A percentile compares a stretch with the other conserved stretches of the same genome.
These are phyloP conservation scores for Tiaroga cobitis DNA, from an alignment of 2,797 vertebrate genomes.

Conservation along the genomic window DNA sequence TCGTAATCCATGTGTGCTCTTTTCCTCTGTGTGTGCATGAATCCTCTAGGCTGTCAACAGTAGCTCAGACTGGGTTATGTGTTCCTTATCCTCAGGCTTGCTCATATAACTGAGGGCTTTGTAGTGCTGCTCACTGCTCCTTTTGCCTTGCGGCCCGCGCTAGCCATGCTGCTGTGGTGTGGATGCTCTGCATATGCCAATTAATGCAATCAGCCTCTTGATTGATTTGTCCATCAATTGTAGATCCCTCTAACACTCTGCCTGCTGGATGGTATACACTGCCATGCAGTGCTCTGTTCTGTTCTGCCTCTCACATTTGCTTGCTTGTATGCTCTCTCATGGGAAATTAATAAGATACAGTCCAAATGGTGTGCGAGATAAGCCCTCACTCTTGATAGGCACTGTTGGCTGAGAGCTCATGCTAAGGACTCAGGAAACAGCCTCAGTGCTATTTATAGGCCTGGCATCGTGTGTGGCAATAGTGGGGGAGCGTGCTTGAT, in stretches of 20 bases:
- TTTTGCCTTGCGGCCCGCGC: constrained; percentile 17
- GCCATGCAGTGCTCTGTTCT: background rate
- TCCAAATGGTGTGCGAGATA: constrained; percentile 32
- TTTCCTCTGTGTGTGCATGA: background rate
- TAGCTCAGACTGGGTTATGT: constrained; percentile 34
- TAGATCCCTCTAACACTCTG: constrained; percentile 15
- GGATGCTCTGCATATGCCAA: constrained; percentile 46
- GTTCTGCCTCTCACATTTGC: background rate
- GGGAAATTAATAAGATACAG: constrained; percentile 44
- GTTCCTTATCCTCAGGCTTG: constrained; percentile 33
- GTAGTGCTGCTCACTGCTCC: background rate
- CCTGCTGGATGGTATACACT: constrained; percentile 24
- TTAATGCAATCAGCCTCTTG: constrained; percentile 48
- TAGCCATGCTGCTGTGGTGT: constrained; percentile 25
- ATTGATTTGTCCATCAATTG: constrained; percentile 42
- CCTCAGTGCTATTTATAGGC: constrained; percentile 55
- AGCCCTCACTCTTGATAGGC: constrained; percentile 28
- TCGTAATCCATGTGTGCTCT: background rate
- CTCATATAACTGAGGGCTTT: constrained; percentile 42
- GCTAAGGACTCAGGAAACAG: constrained; percentile 44
- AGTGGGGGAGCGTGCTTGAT: constrained; percentile 39
- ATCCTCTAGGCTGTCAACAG: constrained; percentile 23
- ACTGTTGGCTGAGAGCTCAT: constrained; percentile 18
- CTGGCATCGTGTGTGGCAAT: constrained; percentile 51
- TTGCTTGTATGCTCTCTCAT: constrained; percentile 20